Percentiles rank a stretch among this genome's conserved stretches.
phyloP scores from a whole-genome alignment of 2,113 vertebrate species.

The Cricetomys ansorgei region DNA sequence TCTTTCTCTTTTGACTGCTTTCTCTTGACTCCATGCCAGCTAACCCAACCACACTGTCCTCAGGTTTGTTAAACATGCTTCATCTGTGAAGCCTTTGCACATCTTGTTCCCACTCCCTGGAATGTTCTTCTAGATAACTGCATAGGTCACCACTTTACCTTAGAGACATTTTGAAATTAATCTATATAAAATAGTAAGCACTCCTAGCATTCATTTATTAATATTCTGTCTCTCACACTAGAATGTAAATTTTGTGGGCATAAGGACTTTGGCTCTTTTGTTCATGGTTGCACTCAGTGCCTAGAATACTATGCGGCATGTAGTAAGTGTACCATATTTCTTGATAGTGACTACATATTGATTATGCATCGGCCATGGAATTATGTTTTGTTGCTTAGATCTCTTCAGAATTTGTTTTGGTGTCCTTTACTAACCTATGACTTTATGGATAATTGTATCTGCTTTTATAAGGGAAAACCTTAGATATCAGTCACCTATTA shows the following conservation, averaged over 20 bases:
- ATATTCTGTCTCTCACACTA: background rate
- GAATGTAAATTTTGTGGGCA: background rate
- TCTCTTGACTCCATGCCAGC: background rate
- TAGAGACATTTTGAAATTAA: slow-evolving; percentile 14
- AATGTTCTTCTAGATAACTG: background rate
- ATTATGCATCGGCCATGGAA: background rate
- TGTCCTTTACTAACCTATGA: slow-evolving; percentile 10
- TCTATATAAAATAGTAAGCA: background rate
- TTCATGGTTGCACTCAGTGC: background rate
- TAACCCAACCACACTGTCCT: background rate
- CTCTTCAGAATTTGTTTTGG: slow-evolving; percentile 46
- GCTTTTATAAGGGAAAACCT: background rate
- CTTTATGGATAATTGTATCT: slow-evolving; percentile 18
- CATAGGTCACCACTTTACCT: background rate
- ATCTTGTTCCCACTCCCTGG: background rate
- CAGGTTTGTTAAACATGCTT: background rate
- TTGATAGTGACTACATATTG: slow-evolving; percentile 41
- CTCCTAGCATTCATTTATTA: background rate
- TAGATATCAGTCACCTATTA: background rate
- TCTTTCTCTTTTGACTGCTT: background rate
- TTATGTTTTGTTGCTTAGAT: slow-evolving; percentile 16
- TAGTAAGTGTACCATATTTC: background rate
- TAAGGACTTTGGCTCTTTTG: background rate
- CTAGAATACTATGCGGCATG: background rate
- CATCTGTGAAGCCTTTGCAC: background rate